phyloP scores from a whole-genome alignment of 2,888 invertebrate genomes.

The Scaptomyza cyrtandrae region DNA sequence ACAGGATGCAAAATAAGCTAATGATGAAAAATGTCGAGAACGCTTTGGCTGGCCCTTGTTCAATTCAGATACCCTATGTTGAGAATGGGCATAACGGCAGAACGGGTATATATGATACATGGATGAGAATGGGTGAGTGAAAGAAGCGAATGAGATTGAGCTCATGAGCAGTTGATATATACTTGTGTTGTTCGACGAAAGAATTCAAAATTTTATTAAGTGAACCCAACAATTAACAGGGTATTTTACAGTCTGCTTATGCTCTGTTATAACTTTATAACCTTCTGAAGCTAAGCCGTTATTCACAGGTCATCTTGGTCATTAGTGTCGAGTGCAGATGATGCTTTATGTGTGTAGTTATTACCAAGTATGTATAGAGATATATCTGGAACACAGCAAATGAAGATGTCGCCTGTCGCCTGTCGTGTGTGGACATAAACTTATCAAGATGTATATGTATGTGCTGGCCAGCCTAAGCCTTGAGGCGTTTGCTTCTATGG shows the following conservation, averaged over 20 bases:
- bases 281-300: not conserved
- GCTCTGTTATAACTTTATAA: not conserved
- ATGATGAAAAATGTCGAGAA: slow-evolving; percentile 65
- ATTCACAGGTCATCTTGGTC: slow-evolving; percentile 38
- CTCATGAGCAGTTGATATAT: no score
- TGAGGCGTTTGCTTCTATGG: not conserved
- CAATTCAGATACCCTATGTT: slow-evolving; percentile 6
- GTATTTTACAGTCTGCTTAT: no score
- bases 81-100: no score
- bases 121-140: no score
- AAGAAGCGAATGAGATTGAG: no score
- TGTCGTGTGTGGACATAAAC: slow-evolving; percentile 26
- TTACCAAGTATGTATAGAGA: slow-evolving; percentile 2
- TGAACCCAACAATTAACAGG: no score
- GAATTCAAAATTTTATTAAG: no score
- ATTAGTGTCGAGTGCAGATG: slow-evolving; percentile 53
- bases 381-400: slow-evolving; percentile 23
- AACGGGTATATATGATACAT: no score
- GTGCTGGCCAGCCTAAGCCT: not conserved
- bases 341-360: slow-evolving; percentile 43
- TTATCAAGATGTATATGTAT: slow-evolving; percentile 31
- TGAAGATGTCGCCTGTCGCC: slow-evolving; percentile 41
- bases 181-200: no score
- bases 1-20: slow-evolving; percentile 65
- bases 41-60: slow-evolving; percentile 10